These are phyloP conservation scores for Lochmaea crataegi DNA, from an alignment of 2,888 invertebrate genomes.

Conservation along the genomic window DNA sequence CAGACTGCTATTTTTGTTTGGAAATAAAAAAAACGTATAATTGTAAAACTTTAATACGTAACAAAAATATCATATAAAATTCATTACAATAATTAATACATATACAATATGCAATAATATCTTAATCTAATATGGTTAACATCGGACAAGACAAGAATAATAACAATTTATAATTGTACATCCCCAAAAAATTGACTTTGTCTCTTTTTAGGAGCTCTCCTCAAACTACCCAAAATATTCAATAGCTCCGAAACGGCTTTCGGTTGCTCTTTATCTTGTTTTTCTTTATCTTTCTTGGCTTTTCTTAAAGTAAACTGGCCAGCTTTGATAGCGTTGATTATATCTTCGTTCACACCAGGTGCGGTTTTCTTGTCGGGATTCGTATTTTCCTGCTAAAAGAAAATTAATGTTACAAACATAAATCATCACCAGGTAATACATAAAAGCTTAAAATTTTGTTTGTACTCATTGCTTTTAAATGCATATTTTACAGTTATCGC, in stretches of 20 bases:
- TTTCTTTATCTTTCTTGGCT: constrained; percentile 69
- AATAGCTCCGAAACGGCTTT: constrained; percentile 76
- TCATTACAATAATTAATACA: constrained; percentile 36
- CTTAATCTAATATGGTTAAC: constrained; percentile 34
- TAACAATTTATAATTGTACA: constrained; percentile 40
- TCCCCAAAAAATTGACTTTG: constrained; percentile 54
- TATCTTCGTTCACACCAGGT: constrained; percentile 76
- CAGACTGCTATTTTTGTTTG: too few species aligned
- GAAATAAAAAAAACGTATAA: not conserved
- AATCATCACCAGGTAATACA: too few species aligned
- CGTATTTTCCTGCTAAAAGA: constrained; percentile 32
- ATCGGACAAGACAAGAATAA: constrained; percentile 25
- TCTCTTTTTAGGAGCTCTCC: constrained; percentile 67
- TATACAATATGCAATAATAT: constrained; percentile 33
- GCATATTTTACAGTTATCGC: too few species aligned
- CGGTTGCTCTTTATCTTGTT: constrained; percentile 71
- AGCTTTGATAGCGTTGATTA: constrained; percentile 81
- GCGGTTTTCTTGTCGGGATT: constrained; percentile 54
- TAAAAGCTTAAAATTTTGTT: too few species aligned
- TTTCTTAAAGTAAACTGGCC: constrained; percentile 79
- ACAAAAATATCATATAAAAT: constrained; percentile 41
- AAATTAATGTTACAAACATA: not conserved
- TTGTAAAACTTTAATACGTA: constrained; percentile 34
- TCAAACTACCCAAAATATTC: constrained; percentile 74
- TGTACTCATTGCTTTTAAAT: too few species aligned